Percentiles rank a stretch among this genome's conserved stretches.
Conservation (phyloP, 2,797 vertebrate species). For the Bufotes viridis region DNA sequence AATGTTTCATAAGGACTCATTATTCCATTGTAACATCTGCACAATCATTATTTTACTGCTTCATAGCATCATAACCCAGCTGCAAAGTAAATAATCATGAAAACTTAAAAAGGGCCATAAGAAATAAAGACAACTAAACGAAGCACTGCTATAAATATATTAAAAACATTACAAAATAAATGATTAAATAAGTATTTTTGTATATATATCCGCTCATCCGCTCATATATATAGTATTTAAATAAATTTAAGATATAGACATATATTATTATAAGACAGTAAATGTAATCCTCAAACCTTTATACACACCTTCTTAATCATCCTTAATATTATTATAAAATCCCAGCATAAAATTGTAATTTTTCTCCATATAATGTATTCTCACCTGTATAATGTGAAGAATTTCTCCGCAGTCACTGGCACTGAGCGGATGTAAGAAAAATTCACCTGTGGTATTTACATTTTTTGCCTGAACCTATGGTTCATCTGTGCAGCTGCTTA, state of each 20-base stretch:
- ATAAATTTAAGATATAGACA: neutral
- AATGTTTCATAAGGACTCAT: neutral
- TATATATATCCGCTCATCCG: too few species aligned
- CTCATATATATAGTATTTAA: neutral
- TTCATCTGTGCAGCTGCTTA: conserved; percentile 10
- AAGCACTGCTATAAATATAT: neutral
- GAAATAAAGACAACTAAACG: neutral
- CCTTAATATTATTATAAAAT: neutral
- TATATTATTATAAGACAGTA: neutral
- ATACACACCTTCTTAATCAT: neutral
- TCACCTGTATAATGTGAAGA: conserved; percentile 64
- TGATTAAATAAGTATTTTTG: neutral
- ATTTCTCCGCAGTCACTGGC: conserved; percentile 55
- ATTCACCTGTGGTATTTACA: neutral
- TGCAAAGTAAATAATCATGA: conserved; percentile 4
- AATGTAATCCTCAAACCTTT: neutral
- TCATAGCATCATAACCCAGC: neutral
- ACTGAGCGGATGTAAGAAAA: conserved; percentile 16
- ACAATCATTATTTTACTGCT: neutral
- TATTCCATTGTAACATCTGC: neutral
- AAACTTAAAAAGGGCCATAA: neutral
- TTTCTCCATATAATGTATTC: neutral
- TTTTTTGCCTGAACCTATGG: conserved; percentile 52
- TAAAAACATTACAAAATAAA: too few species aligned
- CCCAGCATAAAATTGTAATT: neutral